Evolutionary conservation across 2,113 vertebrate genomes (phyloP).

Genomic region (Sitta europaea): DNA sequence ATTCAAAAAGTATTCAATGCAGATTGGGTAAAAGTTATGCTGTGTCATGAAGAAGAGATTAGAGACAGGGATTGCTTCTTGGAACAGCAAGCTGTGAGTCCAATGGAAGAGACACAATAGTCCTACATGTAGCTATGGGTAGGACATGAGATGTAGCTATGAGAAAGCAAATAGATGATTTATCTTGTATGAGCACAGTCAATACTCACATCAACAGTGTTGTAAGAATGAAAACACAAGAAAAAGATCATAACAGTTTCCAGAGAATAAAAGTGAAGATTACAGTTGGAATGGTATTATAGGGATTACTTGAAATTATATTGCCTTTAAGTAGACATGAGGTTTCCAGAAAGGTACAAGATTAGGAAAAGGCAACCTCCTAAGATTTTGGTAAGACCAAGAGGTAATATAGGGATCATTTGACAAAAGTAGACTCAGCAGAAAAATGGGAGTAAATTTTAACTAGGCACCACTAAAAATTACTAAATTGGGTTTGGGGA

Average conservation of each 20-base stretch:
- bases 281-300: not conserved
- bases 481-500: rapidly evolving
- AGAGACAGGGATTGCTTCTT: not conserved
- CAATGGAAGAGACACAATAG: not conserved
- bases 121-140: not conserved
- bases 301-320: not conserved
- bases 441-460: not conserved
- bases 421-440: not conserved
- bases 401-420: not conserved
- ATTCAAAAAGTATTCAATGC: not conserved
- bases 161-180: not conserved
- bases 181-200: not conserved
- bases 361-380: not conserved
- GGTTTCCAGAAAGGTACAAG: not conserved
- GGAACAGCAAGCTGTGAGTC: not conserved
- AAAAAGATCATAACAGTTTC: not conserved
- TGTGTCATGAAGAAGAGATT: not conserved
- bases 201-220: not conserved
- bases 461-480: not conserved
- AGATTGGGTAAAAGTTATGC: not conserved
- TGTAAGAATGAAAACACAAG: not conserved
- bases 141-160: not conserved
- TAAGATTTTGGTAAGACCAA: not conserved
- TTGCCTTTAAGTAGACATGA: not conserved
- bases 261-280: not conserved